A percentile compares a stretch with the other conserved stretches of the same genome.
Conservation (phyloP, 2,113 vertebrate genomes). For the Mesoclemmys tuberculata region DNA sequence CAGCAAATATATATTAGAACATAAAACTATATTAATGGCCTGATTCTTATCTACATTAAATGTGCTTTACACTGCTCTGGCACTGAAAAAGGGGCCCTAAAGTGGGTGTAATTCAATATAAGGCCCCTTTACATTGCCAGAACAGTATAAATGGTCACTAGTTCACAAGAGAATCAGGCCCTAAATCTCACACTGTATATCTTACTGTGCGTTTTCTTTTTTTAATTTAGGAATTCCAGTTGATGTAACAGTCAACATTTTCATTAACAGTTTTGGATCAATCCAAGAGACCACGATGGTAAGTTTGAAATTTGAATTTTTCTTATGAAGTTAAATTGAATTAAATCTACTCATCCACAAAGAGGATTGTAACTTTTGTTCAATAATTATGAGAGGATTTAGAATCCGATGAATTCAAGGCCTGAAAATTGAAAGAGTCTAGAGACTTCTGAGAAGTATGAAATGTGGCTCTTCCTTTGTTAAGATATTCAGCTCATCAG, state of each 20-base stretch:
- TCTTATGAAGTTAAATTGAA: not conserved
- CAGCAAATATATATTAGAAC: not conserved
- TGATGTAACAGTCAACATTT: conserved; percentile 97
- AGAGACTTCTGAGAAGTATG: not conserved
- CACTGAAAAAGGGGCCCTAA: not conserved
- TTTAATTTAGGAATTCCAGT: conserved; percentile 91
- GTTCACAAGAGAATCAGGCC: not conserved
- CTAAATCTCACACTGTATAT: not conserved
- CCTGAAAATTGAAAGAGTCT: not conserved
- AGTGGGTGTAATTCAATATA: not conserved
- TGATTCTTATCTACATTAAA: not conserved
- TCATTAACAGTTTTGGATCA: conserved; percentile 99
- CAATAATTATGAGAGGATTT: not conserved
- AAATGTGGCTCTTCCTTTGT: not conserved
- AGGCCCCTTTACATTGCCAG: not conserved
- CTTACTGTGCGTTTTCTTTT: not conserved
- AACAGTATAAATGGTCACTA: accelerated
- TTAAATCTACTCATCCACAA: not conserved
- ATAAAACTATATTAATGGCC: not conserved
- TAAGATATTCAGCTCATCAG: not conserved
- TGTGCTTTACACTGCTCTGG: not conserved
- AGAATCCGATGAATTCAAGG: not conserved
- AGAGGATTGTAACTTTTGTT: not conserved
- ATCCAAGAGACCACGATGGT: conserved; percentile 99
- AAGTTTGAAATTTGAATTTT: conserved; percentile 66